phyloP scores from a whole-genome alignment of 2,113 vertebrate genomes.

The Rhinopomastus cyanomelas region DNA sequence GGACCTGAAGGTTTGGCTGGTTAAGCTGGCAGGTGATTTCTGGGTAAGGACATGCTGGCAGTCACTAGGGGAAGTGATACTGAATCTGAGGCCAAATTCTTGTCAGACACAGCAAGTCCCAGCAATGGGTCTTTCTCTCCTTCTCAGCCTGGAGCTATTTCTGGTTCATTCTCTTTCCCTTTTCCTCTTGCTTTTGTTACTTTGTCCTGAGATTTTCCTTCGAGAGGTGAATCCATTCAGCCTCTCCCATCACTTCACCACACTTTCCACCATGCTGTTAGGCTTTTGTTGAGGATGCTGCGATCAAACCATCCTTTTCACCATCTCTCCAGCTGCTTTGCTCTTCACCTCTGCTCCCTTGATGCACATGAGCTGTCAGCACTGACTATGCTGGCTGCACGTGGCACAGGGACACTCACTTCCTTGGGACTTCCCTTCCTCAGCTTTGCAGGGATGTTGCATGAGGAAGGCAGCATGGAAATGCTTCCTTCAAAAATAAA shows the following conservation, averaged over 20 bases:
- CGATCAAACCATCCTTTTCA: neutral
- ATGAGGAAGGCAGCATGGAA: neutral
- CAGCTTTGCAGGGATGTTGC: neutral
- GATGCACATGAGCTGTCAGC: neutral
- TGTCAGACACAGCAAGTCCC: neutral
- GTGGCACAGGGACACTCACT: neutral
- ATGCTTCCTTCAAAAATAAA: conserved; percentile 1
- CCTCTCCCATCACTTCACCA: neutral
- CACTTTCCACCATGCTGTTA: neutral
- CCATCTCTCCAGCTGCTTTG: conserved; percentile 32
- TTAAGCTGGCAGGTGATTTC: neutral
- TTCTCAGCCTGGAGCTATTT: neutral
- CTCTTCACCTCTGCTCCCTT: conserved; percentile 43
- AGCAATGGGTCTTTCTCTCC: neutral
- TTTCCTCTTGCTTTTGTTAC: conserved; percentile 27
- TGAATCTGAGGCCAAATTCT: neutral
- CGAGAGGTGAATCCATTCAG: neutral
- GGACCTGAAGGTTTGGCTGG: neutral
- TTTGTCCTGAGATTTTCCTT: conserved; percentile 35
- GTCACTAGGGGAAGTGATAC: neutral
- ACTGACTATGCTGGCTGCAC: neutral
- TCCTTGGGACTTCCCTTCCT: neutral
- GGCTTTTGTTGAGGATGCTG: neutral
- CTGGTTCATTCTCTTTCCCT: conserved; percentile 25
- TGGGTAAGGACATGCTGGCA: neutral